phyloP scores from a whole-genome alignment of 2,113 vertebrate species.

The Notechis scutatus region DNA sequence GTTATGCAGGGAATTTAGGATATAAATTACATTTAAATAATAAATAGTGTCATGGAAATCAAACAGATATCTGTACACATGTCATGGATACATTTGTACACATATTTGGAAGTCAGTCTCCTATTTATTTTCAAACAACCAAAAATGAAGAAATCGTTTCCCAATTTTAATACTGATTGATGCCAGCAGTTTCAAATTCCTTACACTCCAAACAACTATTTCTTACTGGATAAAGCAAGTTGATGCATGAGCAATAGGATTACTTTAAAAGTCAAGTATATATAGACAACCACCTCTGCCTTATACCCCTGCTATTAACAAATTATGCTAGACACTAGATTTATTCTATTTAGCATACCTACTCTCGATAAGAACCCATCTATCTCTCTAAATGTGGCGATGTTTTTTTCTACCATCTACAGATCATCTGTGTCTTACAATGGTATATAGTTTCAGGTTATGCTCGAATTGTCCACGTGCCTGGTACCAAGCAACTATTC shows the following conservation, averaged over 20 bases:
- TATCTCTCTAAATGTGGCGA: not conserved
- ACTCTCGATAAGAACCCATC: not conserved
- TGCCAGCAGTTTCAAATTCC: not conserved
- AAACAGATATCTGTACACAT: not conserved
- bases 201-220: rapidly evolving
- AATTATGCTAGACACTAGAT: not conserved
- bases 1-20: not conserved
- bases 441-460: not conserved
- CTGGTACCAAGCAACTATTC: not conserved
- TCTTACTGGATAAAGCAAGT: not conserved
- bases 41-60: not conserved
- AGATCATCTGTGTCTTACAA: not conserved
- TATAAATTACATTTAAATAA: not conserved
- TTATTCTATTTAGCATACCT: not conserved
- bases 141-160: not conserved
- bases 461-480: not conserved
- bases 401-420: not conserved
- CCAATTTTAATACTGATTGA: not conserved
- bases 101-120: not conserved
- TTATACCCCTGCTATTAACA: not conserved
- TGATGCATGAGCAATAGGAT: not conserved
- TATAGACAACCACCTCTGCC: not conserved
- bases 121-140: constrained; percentile 4
- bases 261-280: not conserved
- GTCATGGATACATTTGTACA: not conserved